Conservation (phyloP, 2,888 invertebrate genomes). For the Acronicta aceris region DNA sequence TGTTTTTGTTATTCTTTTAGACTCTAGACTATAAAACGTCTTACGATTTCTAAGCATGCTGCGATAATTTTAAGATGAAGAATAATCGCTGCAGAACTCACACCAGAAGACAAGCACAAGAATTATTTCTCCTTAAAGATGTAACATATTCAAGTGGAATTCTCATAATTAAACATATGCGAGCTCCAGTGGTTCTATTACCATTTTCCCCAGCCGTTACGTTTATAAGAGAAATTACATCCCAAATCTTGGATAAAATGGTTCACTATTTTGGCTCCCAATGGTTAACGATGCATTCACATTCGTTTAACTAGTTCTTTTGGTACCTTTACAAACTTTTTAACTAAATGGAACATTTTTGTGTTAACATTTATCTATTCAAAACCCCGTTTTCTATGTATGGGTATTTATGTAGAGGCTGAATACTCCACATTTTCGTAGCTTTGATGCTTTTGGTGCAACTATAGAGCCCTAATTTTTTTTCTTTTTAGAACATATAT, state of each 20-base stretch:
- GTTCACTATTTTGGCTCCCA: constrained; percentile 23
- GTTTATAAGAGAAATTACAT: constrained; percentile 41
- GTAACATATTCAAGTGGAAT: constrained; percentile 30
- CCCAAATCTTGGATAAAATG: constrained; percentile 43
- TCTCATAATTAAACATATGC: constrained; percentile 47
- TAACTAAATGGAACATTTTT: constrained; percentile 24
- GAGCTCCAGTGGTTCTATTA: constrained; percentile 19
- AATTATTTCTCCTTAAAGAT: constrained; percentile 32
- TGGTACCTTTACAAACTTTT: constrained; percentile 18
- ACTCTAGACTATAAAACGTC: no score
- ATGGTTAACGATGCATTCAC: constrained; percentile 57
- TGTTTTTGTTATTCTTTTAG: no score
- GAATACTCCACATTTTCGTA: constrained; percentile 30
- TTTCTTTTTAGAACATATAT: neutral
- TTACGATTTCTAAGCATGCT: neutral
- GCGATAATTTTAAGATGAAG: neutral
- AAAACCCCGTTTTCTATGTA: constrained; percentile 26
- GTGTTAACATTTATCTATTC: constrained; percentile 19
- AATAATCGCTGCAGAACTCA: constrained; percentile 5
- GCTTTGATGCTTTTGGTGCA: constrained; percentile 18
- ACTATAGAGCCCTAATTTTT: constrained; percentile 3
- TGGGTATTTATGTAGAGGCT: constrained; percentile 41
- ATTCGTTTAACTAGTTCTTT: constrained; percentile 33
- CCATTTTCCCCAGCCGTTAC: constrained; percentile 28
- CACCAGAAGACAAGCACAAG: constrained; percentile 17